A percentile compares a stretch with the other conserved stretches of the same genome.
phyloP scores from a whole-genome alignment of 2,888 invertebrate species.

The Gonocerus acuteangulatus region DNA sequence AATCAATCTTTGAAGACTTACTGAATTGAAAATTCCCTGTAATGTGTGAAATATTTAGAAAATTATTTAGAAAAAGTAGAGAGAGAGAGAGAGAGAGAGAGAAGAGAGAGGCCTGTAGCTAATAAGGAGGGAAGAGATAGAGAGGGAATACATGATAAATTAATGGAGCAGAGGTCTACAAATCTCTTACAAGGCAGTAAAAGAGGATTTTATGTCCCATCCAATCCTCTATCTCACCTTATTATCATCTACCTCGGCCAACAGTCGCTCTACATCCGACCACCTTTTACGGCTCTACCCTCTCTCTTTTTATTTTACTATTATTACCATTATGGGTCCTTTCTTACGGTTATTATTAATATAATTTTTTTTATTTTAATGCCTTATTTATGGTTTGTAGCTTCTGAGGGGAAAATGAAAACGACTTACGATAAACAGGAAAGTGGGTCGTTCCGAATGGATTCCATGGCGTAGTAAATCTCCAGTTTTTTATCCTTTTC shows the following conservation, averaged over 20 bases:
- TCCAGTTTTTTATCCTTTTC: background rate
- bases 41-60: no score
- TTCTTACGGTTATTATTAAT: background rate
- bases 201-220: constrained; percentile 1
- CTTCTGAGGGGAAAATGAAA: background rate
- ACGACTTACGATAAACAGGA: background rate
- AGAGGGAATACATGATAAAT: background rate
- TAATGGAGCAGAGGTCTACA: background rate
- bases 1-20: no score
- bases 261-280: no score
- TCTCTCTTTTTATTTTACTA: background rate
- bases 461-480: background rate
- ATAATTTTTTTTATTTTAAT: background rate
- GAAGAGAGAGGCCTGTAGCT: background rate
- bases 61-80: no score
- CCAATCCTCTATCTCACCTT: background rate
- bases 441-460: background rate
- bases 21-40: no score
- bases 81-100: no score
- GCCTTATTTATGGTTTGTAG: background rate
- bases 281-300: background rate
- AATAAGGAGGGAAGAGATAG: background rate
- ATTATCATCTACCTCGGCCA: background rate
- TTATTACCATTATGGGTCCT: background rate
- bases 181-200: constrained; percentile 1